Base-by-base conservation (phyloP, 2,113 vertebrate genomes). In the Bubalus kerabau region DNA sequence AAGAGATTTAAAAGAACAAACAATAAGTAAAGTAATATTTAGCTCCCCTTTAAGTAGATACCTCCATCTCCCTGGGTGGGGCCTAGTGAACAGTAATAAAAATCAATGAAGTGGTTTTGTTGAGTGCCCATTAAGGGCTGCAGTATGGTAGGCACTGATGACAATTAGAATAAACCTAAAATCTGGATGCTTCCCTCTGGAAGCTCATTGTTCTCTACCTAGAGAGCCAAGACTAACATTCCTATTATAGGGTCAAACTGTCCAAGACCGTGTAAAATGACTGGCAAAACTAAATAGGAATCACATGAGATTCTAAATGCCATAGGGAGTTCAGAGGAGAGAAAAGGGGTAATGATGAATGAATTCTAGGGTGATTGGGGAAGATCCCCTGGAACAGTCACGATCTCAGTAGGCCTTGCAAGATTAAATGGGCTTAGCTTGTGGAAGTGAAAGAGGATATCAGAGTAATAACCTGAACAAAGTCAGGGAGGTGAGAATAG, bases 1-100 rank as follows among this genome's bases (percentile, higher is more conserved):
- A 74, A 80, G 88, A 93, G 40, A 71, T 94, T 71, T 83, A 57
- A 91, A 96, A 95, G 48, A 91, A 87, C 14, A 62, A 74, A 89
- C n/a, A 86, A 43, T 50, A 89, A 60, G 46, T 62, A 71, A 91
- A 89, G 59, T 81, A 94, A 48, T 88, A 57, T 89, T 95, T 95
- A 85, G 40, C 30, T 94, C 30, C 67, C 46, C 71, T 90, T 40
- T 54, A 87, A 90, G 60, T 92, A 64, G 15, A 91, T 46, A 60
- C 46, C n/a, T 78, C 5, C 28, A 16, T 81, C n/a, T 94, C 9
- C 78, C 81, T 95, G 50, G 50, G n/a, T 59, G 14, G 71, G 67
- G 43, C 50, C 48, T 83, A 48, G 32, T 87, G 15, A 83, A 62
- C 43, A 28, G n/a, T 54, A 81, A 91, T 86, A n/a, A 81, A 95